Evolutionary conservation across 2,888 invertebrate genomes (phyloP).

Genomic region (Cheilosia urbana): DNA sequence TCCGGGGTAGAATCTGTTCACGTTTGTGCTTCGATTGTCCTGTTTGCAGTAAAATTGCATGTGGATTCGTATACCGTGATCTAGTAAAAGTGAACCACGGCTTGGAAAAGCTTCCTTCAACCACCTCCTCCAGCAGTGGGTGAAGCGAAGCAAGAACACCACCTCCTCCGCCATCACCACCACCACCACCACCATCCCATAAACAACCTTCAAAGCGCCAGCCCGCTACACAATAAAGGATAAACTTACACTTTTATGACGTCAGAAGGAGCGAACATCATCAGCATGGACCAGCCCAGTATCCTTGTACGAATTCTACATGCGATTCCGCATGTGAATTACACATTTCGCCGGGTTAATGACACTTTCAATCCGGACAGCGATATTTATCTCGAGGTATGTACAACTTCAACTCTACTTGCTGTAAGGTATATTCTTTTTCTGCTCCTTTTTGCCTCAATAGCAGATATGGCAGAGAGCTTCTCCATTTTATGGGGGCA

Average conservation of each 20-base stretch:
- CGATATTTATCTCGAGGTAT: constrained; percentile 94
- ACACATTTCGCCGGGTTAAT: constrained; percentile 94
- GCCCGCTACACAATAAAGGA: constrained; percentile 64
- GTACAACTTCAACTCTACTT: constrained; percentile 76
- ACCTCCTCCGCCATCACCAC: constrained; percentile 11
- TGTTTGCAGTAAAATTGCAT: constrained; percentile 23
- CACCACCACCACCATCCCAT: constrained; percentile 23
- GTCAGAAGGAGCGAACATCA: constrained; percentile 65
- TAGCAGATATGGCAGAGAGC: too few species aligned
- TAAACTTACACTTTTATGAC: constrained; percentile 73
- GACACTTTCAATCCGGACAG: constrained; percentile 95
- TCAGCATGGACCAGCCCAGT: constrained; percentile 89
- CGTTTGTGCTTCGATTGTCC: not conserved
- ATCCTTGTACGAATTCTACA: constrained; percentile 94
- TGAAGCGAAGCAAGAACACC: constrained; percentile 51
- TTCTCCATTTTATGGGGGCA: constrained; percentile 19
- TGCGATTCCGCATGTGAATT: constrained; percentile 95
- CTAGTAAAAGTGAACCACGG: constrained; percentile 33
- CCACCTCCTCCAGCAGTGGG: constrained; percentile 42
- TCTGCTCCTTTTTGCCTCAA: constrained; percentile 2
- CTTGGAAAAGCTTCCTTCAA: constrained; percentile 40
- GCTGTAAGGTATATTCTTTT: constrained; percentile 7
- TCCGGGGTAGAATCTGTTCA: constrained; percentile 17
- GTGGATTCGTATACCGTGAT: constrained; percentile 27
- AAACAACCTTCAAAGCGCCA: constrained; percentile 66